phyloP scores from a whole-genome alignment of 1,140 invertebrate species.

The Antheraea pernyi region DNA sequence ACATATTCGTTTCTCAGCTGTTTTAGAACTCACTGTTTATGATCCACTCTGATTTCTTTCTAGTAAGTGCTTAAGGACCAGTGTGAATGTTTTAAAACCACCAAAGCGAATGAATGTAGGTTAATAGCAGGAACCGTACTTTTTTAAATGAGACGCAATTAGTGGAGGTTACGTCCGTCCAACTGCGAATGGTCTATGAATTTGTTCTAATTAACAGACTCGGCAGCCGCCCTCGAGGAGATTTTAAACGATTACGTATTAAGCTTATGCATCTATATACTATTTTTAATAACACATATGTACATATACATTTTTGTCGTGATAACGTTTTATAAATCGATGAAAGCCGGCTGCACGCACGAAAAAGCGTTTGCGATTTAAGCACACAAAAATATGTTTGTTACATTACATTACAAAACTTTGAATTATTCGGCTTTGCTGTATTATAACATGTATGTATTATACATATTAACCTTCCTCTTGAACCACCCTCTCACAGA shows the following conservation, averaged over 20 bases:
- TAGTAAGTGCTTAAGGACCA: neutral
- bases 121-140: slow-evolving; percentile 58
- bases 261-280: neutral
- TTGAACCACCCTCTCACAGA: too few relatives aligned
- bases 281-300: too few relatives aligned
- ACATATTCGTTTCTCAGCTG: neutral
- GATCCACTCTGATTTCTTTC: neutral
- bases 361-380: too few relatives aligned
- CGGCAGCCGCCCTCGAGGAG: slow-evolving; percentile 8
- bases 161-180: slow-evolving; percentile 47
- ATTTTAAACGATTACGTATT: neutral
- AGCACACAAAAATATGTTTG: too few relatives aligned
- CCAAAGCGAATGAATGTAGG: slow-evolving; percentile 53
- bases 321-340: too few relatives aligned
- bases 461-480: too few relatives aligned
- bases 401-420: too few relatives aligned
- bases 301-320: too few relatives aligned
- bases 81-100: slow-evolving; percentile 16
- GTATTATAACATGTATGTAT: too few relatives aligned
- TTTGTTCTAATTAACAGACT: slow-evolving; percentile 53
- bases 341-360: too few relatives aligned
- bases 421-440: too few relatives aligned
- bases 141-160: slow-evolving; percentile 72
- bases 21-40: neutral
- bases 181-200: slow-evolving; percentile 43